Evolutionary conservation across 2,797 vertebrate genomes (phyloP), one percentile per base, ranked within the genome.

Genomic region (Mallotus villosus): DNA sequence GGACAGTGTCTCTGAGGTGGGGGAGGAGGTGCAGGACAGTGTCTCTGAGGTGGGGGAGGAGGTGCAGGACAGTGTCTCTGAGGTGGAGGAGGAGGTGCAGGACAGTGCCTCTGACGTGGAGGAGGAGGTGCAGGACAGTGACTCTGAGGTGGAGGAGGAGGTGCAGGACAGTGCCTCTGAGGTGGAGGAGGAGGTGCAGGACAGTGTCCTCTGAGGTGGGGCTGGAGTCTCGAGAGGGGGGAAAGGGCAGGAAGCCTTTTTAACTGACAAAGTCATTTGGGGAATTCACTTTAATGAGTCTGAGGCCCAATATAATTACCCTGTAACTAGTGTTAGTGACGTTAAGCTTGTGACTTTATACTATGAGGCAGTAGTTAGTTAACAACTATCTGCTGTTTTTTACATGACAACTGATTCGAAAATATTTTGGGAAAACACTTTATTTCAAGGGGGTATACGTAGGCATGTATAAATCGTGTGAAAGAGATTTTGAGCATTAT

Each of bases 11-110:
- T n/a, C n/a, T n/a, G 97, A 98, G 81, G 95, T 93, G 0, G 97
- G 99, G 81, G 97, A 98, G 37, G 96, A 98, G 2, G 92, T 95
- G 16, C 96, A 97, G 21, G 97, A 99, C 78, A 99, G 97, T 0
- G 97, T 1, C 92, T 94, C 37, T 94, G 78, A 83, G 79, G 21
- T 0, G 12, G n/a, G n/a, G n/a, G n/a, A n/a, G n/a, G n/a, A n/a
- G n/a, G n/a, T n/a, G n/a, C n/a, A n/a, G n/a, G n/a, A n/a, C n/a
- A n/a, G n/a, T n/a, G n/a, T n/a, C n/a, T n/a, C n/a, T n/a, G 97
- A 98, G 81, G 95, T 93, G 0, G 97, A 99, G 81, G 97, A 98
- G 37, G 96, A 98, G 2, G 92, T 95, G 16, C 96, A 97, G 21
- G 97, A 99, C 78, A 99, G 97, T 0, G 97, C 1, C 92, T 94